phyloP scores from a whole-genome alignment of 2,888 invertebrate genomes.

The Cecidostiba fungosa region DNA sequence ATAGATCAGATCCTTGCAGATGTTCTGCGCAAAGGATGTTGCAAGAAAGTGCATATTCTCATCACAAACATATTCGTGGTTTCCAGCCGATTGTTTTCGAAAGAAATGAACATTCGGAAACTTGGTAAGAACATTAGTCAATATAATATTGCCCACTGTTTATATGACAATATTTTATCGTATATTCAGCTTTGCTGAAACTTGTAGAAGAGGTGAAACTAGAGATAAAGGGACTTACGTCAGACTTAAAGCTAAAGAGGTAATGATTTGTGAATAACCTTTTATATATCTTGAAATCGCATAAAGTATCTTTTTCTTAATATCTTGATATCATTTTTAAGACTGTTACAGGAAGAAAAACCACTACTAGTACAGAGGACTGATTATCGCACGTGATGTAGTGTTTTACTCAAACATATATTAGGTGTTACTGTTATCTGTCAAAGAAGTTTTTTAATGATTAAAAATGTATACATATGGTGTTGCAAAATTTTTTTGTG shows the following conservation, averaged over 20 bases:
- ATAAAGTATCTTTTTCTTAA: neutral
- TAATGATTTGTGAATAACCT: neutral
- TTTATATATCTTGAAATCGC: neutral
- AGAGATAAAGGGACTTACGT: slow-evolving; percentile 51
- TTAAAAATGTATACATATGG: too few species aligned
- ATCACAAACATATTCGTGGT: slow-evolving; percentile 17
- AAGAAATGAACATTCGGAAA: neutral
- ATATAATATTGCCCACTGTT: neutral
- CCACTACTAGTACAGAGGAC: neutral
- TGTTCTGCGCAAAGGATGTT: neutral
- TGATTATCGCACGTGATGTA: neutral
- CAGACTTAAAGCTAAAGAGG: slow-evolving; percentile 30
- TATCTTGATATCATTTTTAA: neutral
- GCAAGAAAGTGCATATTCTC: neutral
- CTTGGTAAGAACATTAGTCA: neutral
- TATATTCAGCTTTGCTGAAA: neutral
- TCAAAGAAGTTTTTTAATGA: too few species aligned
- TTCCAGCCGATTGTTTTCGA: slow-evolving; percentile 43
- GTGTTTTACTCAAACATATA: too few species aligned
- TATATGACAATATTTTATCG: neutral
- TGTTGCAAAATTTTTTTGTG: too few species aligned
- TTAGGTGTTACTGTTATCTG: too few species aligned
- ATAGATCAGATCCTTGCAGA: neutral
- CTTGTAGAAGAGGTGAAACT: neutral
- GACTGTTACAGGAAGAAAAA: neutral